A percentile compares a stretch with the other conserved stretches of the same genome.
These are phyloP conservation scores for Amorpha juglandis DNA, from an alignment of 2,888 invertebrate genomes.

Conservation along the genomic window DNA sequence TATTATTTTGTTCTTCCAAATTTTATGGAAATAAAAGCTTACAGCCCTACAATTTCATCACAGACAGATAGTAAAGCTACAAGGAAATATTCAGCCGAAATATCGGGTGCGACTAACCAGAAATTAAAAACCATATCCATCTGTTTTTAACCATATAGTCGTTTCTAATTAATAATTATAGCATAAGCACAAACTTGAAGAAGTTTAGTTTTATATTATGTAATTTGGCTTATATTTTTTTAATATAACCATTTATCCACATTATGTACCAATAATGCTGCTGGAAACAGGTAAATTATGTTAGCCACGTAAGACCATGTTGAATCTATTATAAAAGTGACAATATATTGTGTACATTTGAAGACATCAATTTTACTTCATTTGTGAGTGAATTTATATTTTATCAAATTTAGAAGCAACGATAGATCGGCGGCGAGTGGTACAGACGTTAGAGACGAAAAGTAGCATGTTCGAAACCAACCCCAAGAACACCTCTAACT, in stretches of 20 bases:
- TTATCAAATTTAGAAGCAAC: too few species aligned
- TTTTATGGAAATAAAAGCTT: background rate
- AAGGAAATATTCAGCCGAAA: background rate
- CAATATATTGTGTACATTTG: too few species aligned
- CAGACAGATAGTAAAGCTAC: background rate
- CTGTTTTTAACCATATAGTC: background rate
- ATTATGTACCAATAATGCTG: constrained; percentile 1
- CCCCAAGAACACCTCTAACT: too few species aligned
- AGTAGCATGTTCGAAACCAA: too few species aligned
- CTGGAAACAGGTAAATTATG: constrained; percentile 23
- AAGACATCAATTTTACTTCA: too few species aligned
- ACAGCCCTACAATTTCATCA: background rate
- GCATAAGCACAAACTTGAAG: background rate
- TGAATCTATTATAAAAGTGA: background rate
- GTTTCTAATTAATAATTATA: background rate
- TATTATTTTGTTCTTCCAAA: background rate
- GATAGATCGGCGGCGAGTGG: too few species aligned
- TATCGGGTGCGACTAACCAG: too few species aligned
- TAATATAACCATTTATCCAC: background rate
- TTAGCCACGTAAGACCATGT: background rate
- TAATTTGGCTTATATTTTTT: background rate
- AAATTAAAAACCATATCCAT: too few species aligned
- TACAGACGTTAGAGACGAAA: too few species aligned
- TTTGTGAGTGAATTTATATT: too few species aligned
- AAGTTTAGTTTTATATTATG: background rate